Percentiles rank a stretch among this genome's conserved stretches.
Evolutionary conservation across 2,113 vertebrate genomes (phyloP).

Genomic region (Indicator indicator): DNA sequence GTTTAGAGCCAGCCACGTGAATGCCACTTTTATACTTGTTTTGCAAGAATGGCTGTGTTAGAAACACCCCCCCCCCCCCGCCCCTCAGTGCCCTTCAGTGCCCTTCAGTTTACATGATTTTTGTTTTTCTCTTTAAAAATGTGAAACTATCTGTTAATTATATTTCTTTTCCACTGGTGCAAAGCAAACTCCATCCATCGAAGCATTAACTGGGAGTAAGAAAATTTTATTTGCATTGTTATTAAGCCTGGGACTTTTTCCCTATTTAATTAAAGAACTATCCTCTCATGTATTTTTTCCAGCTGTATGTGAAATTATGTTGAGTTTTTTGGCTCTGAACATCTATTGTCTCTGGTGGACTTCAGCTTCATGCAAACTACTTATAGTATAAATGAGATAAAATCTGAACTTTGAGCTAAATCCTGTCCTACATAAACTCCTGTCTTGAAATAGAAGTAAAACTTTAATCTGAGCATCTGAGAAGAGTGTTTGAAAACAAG

Average conservation of each 20-base stretch:
- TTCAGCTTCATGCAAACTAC: background rate
- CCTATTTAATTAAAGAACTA: background rate
- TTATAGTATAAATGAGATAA: background rate
- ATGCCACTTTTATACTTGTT: background rate
- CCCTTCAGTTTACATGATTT: background rate
- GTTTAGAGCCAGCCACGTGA: background rate
- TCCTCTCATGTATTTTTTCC: background rate
- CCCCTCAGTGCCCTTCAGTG: background rate
- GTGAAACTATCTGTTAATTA: background rate
- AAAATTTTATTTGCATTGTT: background rate
- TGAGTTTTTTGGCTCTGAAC: background rate
- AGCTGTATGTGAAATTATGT: background rate
- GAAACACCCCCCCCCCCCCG: background rate
- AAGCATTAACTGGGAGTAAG: background rate
- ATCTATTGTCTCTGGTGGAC: background rate
- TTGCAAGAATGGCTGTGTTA: background rate
- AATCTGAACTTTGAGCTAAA: slow-evolving; percentile 5
- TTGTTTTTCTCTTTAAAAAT: background rate
- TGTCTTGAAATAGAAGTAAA: slow-evolving; percentile 27
- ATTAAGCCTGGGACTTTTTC: background rate
- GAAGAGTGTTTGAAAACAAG: background rate
- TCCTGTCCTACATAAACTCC: background rate
- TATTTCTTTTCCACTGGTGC: background rate
- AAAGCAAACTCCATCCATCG: background rate
- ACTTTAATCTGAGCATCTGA: slow-evolving; percentile 1